Percentiles rank a stretch among this genome's conserved stretches.
Evolutionary conservation across 2,797 vertebrate species (phyloP).

Genomic region (Schizopygopsis pylzovi): DNA sequence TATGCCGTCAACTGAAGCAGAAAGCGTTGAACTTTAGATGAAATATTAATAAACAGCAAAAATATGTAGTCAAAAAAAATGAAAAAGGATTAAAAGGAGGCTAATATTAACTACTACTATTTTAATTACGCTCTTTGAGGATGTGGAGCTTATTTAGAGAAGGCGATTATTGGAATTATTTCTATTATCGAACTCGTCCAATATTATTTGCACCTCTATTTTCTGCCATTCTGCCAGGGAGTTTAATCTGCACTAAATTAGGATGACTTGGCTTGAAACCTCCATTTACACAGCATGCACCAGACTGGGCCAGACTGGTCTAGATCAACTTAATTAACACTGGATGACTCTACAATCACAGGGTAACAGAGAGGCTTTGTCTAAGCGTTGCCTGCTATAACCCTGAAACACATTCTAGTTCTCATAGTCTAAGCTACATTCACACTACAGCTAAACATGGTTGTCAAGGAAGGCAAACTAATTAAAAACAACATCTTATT

Average conservation of each 20-base stretch:
- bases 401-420: neutral
- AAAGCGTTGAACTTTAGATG: conserved; percentile 77
- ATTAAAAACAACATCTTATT: neutral
- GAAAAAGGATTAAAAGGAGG: conserved; percentile 66
- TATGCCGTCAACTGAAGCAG: conserved; percentile 77
- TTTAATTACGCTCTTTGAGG: conserved; percentile 74
- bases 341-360: conserved; percentile 53
- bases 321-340: conserved; percentile 68
- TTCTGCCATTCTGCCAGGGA: conserved; percentile 57
- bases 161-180: conserved; percentile 76
- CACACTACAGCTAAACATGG: neutral
- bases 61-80: conserved; percentile 68
- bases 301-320: conserved; percentile 41
- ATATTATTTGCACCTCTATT: conserved; percentile 69
- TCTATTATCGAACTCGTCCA: conserved; percentile 72
- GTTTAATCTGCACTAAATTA: conserved; percentile 63
- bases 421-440: neutral
- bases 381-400: neutral
- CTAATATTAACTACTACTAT: conserved; percentile 70
- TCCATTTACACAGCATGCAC: conserved; percentile 38
- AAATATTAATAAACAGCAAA: conserved; percentile 77
- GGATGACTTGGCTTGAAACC: conserved; percentile 57
- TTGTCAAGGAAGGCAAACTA: neutral
- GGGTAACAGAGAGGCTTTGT: conserved; percentile 7
- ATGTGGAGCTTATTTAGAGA: conserved; percentile 76